Base-by-base conservation (phyloP, 2,888 invertebrate genomes). In the Iselma pallidipennis region DNA sequence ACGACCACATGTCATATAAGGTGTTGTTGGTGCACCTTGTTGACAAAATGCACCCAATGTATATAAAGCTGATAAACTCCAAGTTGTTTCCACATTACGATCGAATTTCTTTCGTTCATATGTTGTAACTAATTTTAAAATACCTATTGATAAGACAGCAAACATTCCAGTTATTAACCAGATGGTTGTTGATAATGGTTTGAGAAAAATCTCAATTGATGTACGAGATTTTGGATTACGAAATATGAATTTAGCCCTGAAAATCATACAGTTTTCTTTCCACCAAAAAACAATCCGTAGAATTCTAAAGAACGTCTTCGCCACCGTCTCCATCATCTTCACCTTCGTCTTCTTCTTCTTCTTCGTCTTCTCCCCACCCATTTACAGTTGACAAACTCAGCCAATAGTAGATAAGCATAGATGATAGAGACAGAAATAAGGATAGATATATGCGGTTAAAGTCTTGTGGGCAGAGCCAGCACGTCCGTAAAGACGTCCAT, bases 231-330 rank as follows among this genome's bases (percentile, higher is more conserved):
- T 76, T 21, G 75, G 76, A 56, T 76, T 75, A 49, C 72, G 68
- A 55, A 79, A 76, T 28, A 79, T 58, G 63, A 79, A 79, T 2
- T 74, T 75, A 5, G 74, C 72, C 42, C 78, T 78, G 53, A 52
- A 66, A 65, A 45, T 31, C 1, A 42, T 25, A 6, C 10, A 31
- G 37, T 33, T 53, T n/a, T 49, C 12, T 61, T 49, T 23, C 14
- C 28, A n/a, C n/a, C n/a, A n/a, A n/a, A n/a, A n/a, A n/a, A n/a
- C n/a, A n/a, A n/a, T n/a, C n/a, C n/a, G n/a, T n/a, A n/a, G n/a
- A n/a, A n/a, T n/a, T n/a, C n/a, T n/a, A n/a, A n/a, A n/a, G n/a
- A n/a, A n/a, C n/a, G n/a, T n/a, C n/a, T n/a, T n/a, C n/a, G n/a
- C n/a, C n/a, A n/a, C n/a, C n/a, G n/a, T n/a, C n/a, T n/a, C n/a